A percentile compares a stretch with the other conserved stretches of the same genome.
Evolutionary conservation across 2,113 vertebrate species (phyloP).

Genomic region (Poeciliopsis retropinna): DNA sequence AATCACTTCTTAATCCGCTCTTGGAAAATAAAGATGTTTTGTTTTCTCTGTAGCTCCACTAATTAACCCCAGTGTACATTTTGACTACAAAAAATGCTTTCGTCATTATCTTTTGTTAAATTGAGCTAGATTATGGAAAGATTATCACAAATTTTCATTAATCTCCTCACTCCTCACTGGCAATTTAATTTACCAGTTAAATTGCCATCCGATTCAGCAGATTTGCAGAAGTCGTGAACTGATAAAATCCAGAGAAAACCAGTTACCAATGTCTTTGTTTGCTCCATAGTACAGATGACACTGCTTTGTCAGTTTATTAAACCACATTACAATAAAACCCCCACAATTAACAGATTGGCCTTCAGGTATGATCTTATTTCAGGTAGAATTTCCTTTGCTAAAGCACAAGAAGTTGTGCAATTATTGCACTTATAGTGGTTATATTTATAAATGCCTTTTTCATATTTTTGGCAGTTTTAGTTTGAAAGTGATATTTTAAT

Average conservation of each 20-base stretch:
- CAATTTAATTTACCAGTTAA: slow-evolving; percentile 11
- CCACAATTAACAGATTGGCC: slow-evolving; percentile 25
- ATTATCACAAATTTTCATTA: not conserved
- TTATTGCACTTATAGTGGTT: not conserved
- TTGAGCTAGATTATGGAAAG: not conserved
- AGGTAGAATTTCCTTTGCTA: not conserved
- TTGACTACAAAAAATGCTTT: not conserved
- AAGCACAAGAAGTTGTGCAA: not conserved
- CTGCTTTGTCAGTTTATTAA: slow-evolving; percentile 19
- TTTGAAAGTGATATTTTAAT: not conserved
- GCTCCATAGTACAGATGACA: slow-evolving; percentile 2
- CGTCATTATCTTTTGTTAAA: not conserved
- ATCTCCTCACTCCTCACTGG: not conserved
- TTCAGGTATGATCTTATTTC: not conserved
- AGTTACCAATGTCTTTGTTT: not conserved
- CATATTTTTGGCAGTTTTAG: too few relatives aligned
- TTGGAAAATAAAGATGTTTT: slow-evolving; percentile 3
- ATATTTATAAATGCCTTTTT: too few relatives aligned
- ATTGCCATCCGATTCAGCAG: not conserved
- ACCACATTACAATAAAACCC: slow-evolving; percentile 22
- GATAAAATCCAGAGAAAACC: slow-evolving; percentile 2
- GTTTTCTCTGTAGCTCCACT: not conserved
- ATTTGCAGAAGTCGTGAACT: slow-evolving; percentile 5
- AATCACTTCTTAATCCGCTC: slow-evolving; percentile 16
- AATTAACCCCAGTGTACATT: not conserved